A percentile compares a stretch with the other conserved stretches of the same genome.
Evolutionary conservation across 2,113 vertebrate species (phyloP).

Genomic region (Bubalus kerabau): DNA sequence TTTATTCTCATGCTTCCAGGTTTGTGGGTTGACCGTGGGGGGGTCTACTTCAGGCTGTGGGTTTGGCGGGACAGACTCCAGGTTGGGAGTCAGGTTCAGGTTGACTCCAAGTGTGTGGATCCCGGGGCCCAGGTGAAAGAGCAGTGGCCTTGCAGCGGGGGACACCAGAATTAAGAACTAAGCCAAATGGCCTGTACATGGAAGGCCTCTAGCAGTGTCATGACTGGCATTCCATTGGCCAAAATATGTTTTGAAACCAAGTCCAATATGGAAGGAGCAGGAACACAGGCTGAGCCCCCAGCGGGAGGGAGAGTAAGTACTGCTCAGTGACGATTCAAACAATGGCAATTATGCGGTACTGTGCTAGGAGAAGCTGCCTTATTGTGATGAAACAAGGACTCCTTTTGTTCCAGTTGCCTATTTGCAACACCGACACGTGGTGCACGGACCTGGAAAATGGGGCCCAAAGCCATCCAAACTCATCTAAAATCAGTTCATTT

Average conservation of each 20-base stretch:
- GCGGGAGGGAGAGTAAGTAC: neutral
- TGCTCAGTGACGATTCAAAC: neutral
- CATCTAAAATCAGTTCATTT: neutral
- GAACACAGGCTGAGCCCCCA: neutral
- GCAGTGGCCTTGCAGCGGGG: no score
- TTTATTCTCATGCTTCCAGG: neutral
- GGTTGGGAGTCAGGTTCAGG: neutral
- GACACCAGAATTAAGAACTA: neutral
- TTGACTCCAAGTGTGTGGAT: neutral
- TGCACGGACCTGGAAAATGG: neutral
- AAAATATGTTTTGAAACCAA: neutral
- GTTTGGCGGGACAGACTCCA: neutral
- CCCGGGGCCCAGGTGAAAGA: neutral
- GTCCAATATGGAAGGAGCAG: neutral
- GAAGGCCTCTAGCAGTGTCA: neutral
- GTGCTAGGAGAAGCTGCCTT: neutral
- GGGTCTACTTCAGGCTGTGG: neutral
- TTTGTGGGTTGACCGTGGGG: neutral
- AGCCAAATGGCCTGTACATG: neutral
- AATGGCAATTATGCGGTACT: neutral
- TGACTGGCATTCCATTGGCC: neutral
- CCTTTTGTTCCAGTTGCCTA: neutral
- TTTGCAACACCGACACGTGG: neutral
- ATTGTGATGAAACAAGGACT: neutral
- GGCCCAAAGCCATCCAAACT: neutral